Conservation (phyloP, 92 coral and sea anemone species). For the Chrysogorgia sp. region DNA sequence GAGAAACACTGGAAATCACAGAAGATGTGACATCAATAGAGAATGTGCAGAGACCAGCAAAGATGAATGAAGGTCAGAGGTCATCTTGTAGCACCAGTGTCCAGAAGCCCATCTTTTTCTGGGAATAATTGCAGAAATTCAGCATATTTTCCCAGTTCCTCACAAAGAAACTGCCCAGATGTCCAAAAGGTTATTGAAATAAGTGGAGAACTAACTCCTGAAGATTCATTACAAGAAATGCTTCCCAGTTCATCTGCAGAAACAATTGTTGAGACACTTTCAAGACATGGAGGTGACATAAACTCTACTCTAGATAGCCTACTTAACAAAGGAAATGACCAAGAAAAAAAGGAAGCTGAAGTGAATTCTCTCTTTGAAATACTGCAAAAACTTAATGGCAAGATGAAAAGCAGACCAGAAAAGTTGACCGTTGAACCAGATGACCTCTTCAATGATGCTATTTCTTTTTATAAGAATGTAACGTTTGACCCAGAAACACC, state of each 20-base stretch:
- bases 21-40: background rate
- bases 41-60: background rate
- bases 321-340: slow-evolving; percentile 14
- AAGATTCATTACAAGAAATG: slow-evolving; percentile 31
- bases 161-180: slow-evolving; percentile 11
- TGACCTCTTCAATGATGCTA: slow-evolving; percentile 68
- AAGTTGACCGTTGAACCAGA: slow-evolving; percentile 65
- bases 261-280: slow-evolving; percentile 20
- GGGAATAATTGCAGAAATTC: background rate
- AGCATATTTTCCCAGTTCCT: slow-evolving; percentile 3
- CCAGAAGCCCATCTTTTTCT: too few species aligned
- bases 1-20: slow-evolving; percentile 25
- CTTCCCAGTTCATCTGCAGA: slow-evolving; percentile 31
- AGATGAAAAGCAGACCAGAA: slow-evolving; percentile 33
- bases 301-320: slow-evolving; percentile 33
- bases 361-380: slow-evolving; percentile 28
- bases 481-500: slow-evolving; percentile 68
- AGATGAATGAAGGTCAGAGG: background rate
- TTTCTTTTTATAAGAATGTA: slow-evolving; percentile 61
- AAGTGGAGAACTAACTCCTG: slow-evolving; percentile 15
- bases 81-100: background rate
- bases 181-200: slow-evolving; percentile 10
- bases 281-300: slow-evolving; percentile 29
- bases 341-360: background rate
- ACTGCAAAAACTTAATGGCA: background rate